These are phyloP conservation scores for Microchirus variegatus DNA, from an alignment of 2,797 vertebrate species.

Conservation along the genomic window DNA sequence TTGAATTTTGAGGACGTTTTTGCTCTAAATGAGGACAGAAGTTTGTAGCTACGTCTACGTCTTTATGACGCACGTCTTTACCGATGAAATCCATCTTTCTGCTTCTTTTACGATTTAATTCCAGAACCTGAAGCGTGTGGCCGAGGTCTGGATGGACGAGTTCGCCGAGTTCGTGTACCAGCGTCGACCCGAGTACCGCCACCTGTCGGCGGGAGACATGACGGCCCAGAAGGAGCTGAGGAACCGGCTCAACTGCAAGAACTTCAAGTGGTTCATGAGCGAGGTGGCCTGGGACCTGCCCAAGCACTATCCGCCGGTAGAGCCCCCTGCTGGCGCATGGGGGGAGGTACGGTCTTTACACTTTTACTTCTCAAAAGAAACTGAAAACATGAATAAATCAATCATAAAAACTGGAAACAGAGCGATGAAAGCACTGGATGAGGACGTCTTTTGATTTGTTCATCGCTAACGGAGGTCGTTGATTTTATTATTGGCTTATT, in stretches of 20 bases:
- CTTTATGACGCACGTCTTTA: no score
- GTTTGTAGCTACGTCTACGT: no score
- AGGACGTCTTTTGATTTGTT: no score
- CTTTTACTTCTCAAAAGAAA: no score
- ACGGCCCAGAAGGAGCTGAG: constrained; percentile 90
- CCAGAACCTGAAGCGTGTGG: constrained; percentile 96
- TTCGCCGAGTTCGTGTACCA: constrained; percentile 95
- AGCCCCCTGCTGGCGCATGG: constrained; percentile 94
- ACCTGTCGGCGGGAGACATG: constrained; percentile 93
- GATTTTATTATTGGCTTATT: no score
- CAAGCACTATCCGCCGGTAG: constrained; percentile 94
- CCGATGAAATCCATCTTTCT: no score
- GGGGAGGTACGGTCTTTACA: constrained; percentile 84
- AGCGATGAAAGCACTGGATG: no score
- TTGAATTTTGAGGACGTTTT: no score
- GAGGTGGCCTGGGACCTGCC: constrained; percentile 96
- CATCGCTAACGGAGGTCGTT: no score
- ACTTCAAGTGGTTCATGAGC: constrained; percentile 97
- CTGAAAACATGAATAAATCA: no score
- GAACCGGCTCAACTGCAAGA: constrained; percentile 88
- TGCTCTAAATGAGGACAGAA: no score
- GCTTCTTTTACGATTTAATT: background rate
- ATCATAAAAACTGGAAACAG: no score
- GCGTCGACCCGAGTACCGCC: constrained; percentile 94
- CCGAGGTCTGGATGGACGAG: constrained; percentile 99